phyloP scores from a whole-genome alignment of 2,888 invertebrate genomes.

The Sphaeridia pumilis region DNA sequence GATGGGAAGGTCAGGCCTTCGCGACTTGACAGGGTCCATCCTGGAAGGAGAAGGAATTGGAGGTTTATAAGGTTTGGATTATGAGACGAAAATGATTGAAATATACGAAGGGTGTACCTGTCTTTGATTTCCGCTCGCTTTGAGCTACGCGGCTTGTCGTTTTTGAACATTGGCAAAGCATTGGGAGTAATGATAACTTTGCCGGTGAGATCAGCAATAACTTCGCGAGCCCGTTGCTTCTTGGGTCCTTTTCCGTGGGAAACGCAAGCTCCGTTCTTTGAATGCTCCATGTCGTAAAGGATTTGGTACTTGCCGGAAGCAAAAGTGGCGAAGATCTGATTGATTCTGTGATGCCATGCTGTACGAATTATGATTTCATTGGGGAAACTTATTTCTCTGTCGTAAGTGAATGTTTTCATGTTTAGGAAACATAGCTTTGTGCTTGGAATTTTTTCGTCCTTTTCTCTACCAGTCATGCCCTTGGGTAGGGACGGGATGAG shows the following conservation, averaged over 20 bases:
- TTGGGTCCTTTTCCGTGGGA: slow-evolving; percentile 71
- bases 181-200: slow-evolving; percentile 94
- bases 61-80: not conserved
- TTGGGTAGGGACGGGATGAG: slow-evolving; percentile 30
- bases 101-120: slow-evolving; percentile 14
- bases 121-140: slow-evolving; percentile 33
- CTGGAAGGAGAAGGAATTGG: slow-evolving; percentile 10
- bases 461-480: slow-evolving; percentile 25
- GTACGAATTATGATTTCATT: slow-evolving; percentile 60
- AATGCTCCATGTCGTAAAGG: slow-evolving; percentile 77
- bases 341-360: slow-evolving; percentile 94
- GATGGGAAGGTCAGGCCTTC: slow-evolving; percentile 71
- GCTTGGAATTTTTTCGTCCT: slow-evolving; percentile 23
- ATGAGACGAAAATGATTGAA: not conserved
- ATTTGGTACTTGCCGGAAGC: slow-evolving; percentile 82
- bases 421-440: slow-evolving; percentile 27
- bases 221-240: slow-evolving; percentile 53
- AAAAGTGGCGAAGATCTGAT: slow-evolving; percentile 86
- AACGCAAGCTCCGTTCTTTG: slow-evolving; percentile 78
- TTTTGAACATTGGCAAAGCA: slow-evolving; percentile 85
- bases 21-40: slow-evolving; percentile 66
- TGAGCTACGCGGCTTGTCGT: slow-evolving; percentile 61
- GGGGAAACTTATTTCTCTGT: slow-evolving; percentile 24
- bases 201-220: slow-evolving; percentile 64
- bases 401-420: slow-evolving; percentile 22